A percentile compares a stretch with the other conserved stretches of the same genome.
Evolutionary conservation across 2,113 vertebrate genomes (phyloP).

Genomic region (Canis aureus): DNA sequence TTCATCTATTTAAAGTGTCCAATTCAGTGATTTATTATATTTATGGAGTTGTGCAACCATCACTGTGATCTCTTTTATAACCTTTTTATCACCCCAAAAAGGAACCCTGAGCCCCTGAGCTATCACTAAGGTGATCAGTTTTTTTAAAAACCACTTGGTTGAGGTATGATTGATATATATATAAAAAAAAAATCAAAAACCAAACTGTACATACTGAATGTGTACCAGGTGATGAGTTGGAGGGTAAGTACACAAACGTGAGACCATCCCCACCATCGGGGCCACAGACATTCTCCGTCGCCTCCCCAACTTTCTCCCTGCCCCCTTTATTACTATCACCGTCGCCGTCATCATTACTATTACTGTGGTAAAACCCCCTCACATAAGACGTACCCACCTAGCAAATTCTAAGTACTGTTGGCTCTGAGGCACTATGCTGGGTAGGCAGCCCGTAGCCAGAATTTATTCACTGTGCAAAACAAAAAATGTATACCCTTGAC

Average conservation of each 20-base stretch:
- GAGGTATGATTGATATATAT: not conserved
- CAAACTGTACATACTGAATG: not conserved
- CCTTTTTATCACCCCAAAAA: not conserved
- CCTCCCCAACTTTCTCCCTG: not conserved
- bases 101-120: not conserved
- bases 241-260: not conserved
- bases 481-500: not conserved
- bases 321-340: not conserved
- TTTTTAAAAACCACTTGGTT: not conserved
- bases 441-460: not conserved
- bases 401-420: not conserved
- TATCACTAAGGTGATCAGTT: not conserved
- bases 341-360: not conserved
- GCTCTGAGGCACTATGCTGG: not conserved
- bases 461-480: not conserved
- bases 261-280: not conserved
- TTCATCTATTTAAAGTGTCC: not conserved
- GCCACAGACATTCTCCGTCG: not conserved
- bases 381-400: not conserved
- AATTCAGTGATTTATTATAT: not conserved
- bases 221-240: not conserved
- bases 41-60: not conserved
- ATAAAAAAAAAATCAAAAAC: not conserved
- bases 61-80: not conserved
- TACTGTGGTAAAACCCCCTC: not conserved